Percentiles rank a stretch among this genome's conserved stretches.
Evolutionary conservation across 1,140 invertebrate species (phyloP).

Genomic region (Antheraea pernyi): DNA sequence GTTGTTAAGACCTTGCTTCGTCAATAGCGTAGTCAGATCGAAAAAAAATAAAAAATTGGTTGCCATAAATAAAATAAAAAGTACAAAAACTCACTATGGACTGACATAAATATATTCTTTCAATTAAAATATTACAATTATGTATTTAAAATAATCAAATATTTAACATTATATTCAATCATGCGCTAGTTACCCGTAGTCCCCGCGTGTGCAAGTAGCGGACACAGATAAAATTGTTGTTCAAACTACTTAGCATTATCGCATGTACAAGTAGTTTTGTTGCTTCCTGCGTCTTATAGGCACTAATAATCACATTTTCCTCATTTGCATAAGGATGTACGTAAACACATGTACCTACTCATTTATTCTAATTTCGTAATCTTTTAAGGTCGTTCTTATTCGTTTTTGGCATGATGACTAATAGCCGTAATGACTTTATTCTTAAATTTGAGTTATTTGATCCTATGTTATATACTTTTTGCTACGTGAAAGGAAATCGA

Average conservation of each 20-base stretch:
- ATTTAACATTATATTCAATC: background rate
- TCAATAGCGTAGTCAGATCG: too few relatives aligned
- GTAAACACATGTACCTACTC: background rate
- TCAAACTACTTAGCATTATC: conserved; percentile 11
- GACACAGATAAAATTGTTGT: conserved; percentile 1
- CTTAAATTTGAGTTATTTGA: too few relatives aligned
- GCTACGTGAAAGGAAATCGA: too few relatives aligned
- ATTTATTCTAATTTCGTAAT: too few relatives aligned
- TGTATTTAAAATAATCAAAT: background rate
- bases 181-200: background rate
- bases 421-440: too few relatives aligned
- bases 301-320: conserved; percentile 11
- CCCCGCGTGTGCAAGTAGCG: background rate
- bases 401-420: too few relatives aligned
- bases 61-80: too few relatives aligned
- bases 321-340: conserved; percentile 8
- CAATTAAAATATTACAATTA: background rate
- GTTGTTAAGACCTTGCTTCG: too few relatives aligned
- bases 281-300: conserved; percentile 7
- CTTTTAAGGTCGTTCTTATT: too few relatives aligned
- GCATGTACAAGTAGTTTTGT: background rate
- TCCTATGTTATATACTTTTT: too few relatives aligned
- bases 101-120: background rate
- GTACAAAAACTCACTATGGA: too few relatives aligned
- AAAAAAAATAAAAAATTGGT: too few relatives aligned